Percentiles rank a stretch among this genome's conserved stretches.
These are phyloP conservation scores for Tenthredo amoena DNA, from an alignment of 2,888 invertebrate species.

Conservation along the genomic window DNA sequence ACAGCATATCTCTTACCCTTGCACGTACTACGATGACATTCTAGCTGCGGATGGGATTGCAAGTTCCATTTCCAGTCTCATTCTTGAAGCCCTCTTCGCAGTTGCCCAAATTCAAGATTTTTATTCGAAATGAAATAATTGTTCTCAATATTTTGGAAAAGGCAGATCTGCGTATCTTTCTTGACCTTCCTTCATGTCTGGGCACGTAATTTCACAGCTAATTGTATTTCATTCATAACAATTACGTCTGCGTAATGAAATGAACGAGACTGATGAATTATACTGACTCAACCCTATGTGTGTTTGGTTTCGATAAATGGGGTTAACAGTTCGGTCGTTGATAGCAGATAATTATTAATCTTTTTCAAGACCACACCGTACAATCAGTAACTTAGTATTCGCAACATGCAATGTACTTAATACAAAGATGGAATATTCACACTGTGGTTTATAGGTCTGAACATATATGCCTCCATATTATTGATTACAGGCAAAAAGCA, in stretches of 20 bases:
- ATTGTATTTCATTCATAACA: neutral
- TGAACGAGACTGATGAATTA: neutral
- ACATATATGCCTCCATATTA: neutral
- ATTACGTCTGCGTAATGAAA: neutral
- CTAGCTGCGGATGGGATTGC: too few relatives aligned
- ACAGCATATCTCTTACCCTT: too few relatives aligned
- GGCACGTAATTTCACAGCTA: neutral
- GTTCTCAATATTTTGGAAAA: too few relatives aligned
- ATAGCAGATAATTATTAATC: neutral
- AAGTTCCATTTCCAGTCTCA: too few relatives aligned
- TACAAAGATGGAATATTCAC: neutral
- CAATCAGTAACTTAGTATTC: neutral
- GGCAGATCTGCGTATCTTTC: neutral
- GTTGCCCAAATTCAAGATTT: too few relatives aligned
- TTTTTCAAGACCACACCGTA: neutral
- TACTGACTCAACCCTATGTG: neutral
- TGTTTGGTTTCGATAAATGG: neutral
- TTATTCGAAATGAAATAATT: too few relatives aligned
- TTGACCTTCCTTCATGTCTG: neutral
- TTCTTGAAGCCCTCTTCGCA: too few relatives aligned
- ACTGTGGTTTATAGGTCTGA: neutral
- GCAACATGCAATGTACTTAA: neutral
- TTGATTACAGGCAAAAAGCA: neutral
- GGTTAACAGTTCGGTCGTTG: slow-evolving; percentile 2
- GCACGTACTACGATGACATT: too few relatives aligned